Percentiles rank a stretch among this genome's conserved stretches.
phyloP scores from a whole-genome alignment of 2,113 vertebrate genomes.

The Nettapus auritus region DNA sequence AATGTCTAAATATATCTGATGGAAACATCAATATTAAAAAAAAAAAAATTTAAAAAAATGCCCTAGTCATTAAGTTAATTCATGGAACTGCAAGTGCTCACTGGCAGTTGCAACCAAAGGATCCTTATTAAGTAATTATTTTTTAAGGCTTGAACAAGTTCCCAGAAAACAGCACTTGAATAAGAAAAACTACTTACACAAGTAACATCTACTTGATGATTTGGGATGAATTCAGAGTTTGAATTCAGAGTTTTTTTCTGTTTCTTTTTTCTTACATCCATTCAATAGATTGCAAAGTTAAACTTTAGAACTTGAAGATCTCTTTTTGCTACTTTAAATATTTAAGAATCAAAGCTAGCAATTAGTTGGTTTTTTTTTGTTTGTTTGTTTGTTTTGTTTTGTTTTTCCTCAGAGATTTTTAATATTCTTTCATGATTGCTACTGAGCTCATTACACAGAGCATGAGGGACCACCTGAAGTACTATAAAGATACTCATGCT shows the following conservation, averaged over 20 bases:
- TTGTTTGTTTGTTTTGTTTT: too few species aligned
- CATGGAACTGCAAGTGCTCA: background rate
- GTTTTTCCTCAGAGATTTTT: background rate
- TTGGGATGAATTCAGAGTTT: background rate
- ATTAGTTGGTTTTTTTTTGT: too few species aligned
- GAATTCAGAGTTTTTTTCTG: background rate
- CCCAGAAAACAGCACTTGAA: background rate
- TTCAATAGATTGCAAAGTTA: background rate
- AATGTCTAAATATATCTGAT: background rate
- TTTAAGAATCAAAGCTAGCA: background rate
- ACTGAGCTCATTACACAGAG: background rate
- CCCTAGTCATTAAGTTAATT: background rate
- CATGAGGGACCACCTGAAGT: background rate
- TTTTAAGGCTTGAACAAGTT: conserved; percentile 1
- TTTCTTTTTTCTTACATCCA: background rate
- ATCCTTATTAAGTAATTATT: background rate
- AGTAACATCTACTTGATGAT: background rate
- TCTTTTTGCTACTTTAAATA: background rate
- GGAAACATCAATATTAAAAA: background rate
- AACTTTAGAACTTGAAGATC: background rate
- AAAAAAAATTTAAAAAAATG: too few species aligned
- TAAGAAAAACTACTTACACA: background rate
- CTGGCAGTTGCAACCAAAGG: background rate
- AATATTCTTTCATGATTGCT: background rate
- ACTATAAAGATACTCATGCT: background rate